Base-by-base conservation (phyloP, 2,797 vertebrate genomes). In the Sebastes wilsoni region DNA sequence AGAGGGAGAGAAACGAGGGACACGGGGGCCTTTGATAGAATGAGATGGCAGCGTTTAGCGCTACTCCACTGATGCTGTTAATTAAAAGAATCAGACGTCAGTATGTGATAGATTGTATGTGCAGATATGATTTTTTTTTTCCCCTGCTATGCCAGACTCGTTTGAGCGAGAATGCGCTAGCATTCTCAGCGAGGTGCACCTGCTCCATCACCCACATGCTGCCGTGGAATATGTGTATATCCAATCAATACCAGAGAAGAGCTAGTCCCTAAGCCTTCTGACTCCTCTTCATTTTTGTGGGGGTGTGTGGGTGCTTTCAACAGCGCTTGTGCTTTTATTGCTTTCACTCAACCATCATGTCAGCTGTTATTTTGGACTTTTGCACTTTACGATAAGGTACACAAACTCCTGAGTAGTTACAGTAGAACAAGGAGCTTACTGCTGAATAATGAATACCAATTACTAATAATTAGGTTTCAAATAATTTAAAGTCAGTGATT, bases 221-320 rank as follows among this genome's bases (percentile, higher is more conserved):
- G 78, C 91, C 75, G 65, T 75, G 86, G 85, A 92, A 91, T 85
- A 72, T 85, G 87, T 88, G 85, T 89, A 62, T 88, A 86, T 90
- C 90, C 90, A 94, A 94, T 96, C 94, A 87, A 94, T 95, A 94
- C 49, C 71, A 79, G 86, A 84, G 89, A 88, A 89, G 90, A 94
- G 88, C 89, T 79, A 9, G 83, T 91, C 87, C 89, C 81, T 69
- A 61, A 92, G 87, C 88, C 87, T 94, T 90, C 90, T 91, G 86
- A 93, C 91, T 94, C 92, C 88, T 93, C 93, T 93, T 87, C 90
- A 82, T 93, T 93, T 92, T 88, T 91, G 92, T 93, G 93, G 93
- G 92, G 89, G 92, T 91, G 90, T 93, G 92, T 92, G 89, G 94
- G 92, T 89, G 93, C 86, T 90, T 88, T 94, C 80, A 92, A 87